Base-by-base conservation (phyloP, 92 coral and sea anemone species). In the Actinernus sp. region DNA sequence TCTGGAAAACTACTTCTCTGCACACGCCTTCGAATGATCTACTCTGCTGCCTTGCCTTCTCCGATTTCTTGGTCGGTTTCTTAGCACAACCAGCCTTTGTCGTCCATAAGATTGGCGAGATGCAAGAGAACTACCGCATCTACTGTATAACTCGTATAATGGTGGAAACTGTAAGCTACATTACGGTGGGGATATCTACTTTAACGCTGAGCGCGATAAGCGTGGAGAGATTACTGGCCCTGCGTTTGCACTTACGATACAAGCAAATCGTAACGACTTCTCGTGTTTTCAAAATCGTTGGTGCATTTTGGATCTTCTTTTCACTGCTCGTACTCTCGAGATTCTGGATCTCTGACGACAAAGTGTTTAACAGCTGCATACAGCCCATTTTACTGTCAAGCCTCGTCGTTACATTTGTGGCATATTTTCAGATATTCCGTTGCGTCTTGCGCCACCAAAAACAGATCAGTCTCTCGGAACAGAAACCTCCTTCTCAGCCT, bases 41-140 rank as follows among this genome's bases (percentile, higher is more conserved):
- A 18, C 73, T 84, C 1, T 61, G 80, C 24, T 69, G 85, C 23
- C 69, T 84, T 21, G 79, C 85, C n/a, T n/a, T 84, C 22, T 65
- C 85, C 13, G 90, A 84, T 18, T 31, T 84, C 4, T 41, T 68
- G 26, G 90, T 84, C n/a, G 90, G 85, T 1, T 62, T 84, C 11
- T 16, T 84, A 12, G 85, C 90, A 1, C 90, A 84, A 28, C 90
- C 90, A 13, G 48, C 58, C 22, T 84, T 84, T 36, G 90, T 76
- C 2, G 64, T 54, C 24, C 90, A 84, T 58, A 84, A 84, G 44
- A 62, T 84, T 28, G 90, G 90, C 21, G 90, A 84, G 31, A 61
- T 84, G 19, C 19, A 48, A 9, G 24, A 70, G 14, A 56, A 50
- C 38, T 54, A 61, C 13, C 26, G 37, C 32, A 84, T 84, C 22